Base-by-base conservation (phyloP, 2,113 vertebrate species). In the Felis chaus region DNA sequence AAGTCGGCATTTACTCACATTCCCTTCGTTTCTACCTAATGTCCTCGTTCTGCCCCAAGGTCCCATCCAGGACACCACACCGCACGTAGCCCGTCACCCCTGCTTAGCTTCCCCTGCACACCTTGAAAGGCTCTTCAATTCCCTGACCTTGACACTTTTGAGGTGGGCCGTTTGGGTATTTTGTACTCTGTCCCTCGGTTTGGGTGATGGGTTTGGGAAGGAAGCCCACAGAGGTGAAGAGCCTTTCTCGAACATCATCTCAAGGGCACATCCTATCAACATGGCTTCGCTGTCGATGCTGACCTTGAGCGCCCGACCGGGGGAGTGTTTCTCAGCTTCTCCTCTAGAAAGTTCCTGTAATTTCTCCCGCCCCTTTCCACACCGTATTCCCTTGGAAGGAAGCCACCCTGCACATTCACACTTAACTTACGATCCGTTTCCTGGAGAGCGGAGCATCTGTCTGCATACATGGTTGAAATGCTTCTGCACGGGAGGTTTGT, bases 51-150 rank as follows among this genome's bases (percentile, higher is more conserved):
- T 71, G 31, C 16, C 18, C 23, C 4, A 11, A 74, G 21, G 21
- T 50, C 23, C 48, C 36, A 55, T 1, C 18, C 45, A 23, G 85
- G 36, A 33, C 13, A 23, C 7, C 45, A n/a, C 4, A 3, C 3
- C 13, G 3, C 27, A 13, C 0, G 1, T 0, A 23, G 65, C 0
- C 0, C 33, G 13, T 14, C 19, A 25, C 1, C 15, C 25, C 31
- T 69, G 74, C 61, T 29, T 1, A 15, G 68, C 36, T 4, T 45
- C 27, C 53, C 29, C 15, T 5, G 12, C 25, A 12, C 33, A 9
- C 27, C 48, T n/a, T 61, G 80, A 25, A 16, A 8, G 57, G 8
- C 57, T 97, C 65, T 50, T 13, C 5, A 50, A 39, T 7, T 19
- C 39, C 48, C 41, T 13, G 45, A 79, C n/a, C 76, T 4, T 19